Evolutionary conservation across 2,888 invertebrate species (phyloP), one percentile per base, ranked within the genome.

Genomic region (Fabriciana adippe): DNA sequence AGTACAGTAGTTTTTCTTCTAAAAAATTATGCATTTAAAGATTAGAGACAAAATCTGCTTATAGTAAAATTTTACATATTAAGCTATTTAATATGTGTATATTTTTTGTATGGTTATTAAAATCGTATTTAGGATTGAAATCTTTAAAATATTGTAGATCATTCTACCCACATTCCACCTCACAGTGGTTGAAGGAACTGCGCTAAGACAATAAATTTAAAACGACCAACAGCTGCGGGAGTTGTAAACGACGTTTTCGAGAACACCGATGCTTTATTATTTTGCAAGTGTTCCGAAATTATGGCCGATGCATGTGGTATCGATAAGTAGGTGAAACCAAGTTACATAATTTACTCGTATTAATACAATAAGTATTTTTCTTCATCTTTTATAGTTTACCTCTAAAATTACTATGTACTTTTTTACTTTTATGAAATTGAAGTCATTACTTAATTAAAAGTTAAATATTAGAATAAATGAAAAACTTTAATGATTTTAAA

Each of bases 231-330:
- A 88, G 86, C 84, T 87, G 87, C 75, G 79, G 76, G 75, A 74
- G 76, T 75, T 82, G 74, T 73, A 73, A 81, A 86, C 78, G 79
- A 80, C 72, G 79, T 74, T 86, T 87, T 87, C 87, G 80, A 85
- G 88, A 85, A 87, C 86, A 80, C 81, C 81, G 79, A 82, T 84
- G 83, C 79, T 88, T 88, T 87, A 87, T 86, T 80, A 87, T 88
- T 87, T 85, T 81, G 84, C 81, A 79, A 87, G 83, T 81, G 80
- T 77, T 78, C 79, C 79, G 76, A 81, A 84, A 83, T 87, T 82
- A 85, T 81, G 79, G 78, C 77, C 79, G 78, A 80, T 79, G 81
- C 83, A 84, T 84, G 85, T 81, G 82, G 81, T 73, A 79, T 78
- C 76, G 74, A 74, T 76, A 71, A 74, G 75, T 79, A 76, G 74